Conservation (phyloP, 2,888 invertebrate genomes). For the Petrolisthes cinctipes region DNA sequence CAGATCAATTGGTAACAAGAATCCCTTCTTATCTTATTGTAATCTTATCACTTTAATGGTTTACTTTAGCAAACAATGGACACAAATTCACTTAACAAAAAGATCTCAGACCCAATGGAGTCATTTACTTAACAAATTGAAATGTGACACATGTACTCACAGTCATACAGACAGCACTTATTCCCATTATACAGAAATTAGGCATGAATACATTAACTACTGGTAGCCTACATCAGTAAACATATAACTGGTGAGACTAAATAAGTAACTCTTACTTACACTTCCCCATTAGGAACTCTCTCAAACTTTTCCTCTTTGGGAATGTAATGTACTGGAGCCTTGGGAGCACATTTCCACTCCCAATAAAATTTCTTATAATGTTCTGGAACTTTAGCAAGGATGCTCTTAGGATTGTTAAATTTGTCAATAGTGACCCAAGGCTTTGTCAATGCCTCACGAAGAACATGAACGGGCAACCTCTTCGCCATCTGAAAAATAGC, state of each 20-base stretch:
- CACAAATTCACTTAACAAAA: too few relatives aligned
- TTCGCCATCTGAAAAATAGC: constrained; percentile 25
- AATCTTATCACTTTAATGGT: not conserved
- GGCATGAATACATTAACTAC: too few relatives aligned
- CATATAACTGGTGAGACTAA: not conserved
- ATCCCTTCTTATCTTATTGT: not conserved
- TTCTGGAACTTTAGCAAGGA: constrained; percentile 74
- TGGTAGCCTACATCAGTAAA: not conserved
- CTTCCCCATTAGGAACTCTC: constrained; percentile 66
- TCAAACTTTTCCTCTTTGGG: constrained; percentile 82
- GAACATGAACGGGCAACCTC: not conserved
- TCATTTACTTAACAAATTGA: too few relatives aligned
- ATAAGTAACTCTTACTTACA: constrained; percentile 37
- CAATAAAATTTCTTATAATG: constrained; percentile 88
- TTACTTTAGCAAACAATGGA: too few relatives aligned
- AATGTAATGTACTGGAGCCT: constrained; percentile 78
- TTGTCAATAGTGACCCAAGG: constrained; percentile 51
- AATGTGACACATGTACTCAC: not conserved
- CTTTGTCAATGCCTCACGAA: constrained; percentile 15
- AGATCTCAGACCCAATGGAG: too few relatives aligned
- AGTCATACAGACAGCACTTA: not conserved
- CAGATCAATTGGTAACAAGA: not conserved
- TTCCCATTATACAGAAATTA: too few relatives aligned
- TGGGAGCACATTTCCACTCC: constrained; percentile 82
- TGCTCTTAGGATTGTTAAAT: constrained; percentile 32